Evolutionary conservation across 1,140 invertebrate species (phyloP).

Genomic region (Diorhabda sublineata): DNA sequence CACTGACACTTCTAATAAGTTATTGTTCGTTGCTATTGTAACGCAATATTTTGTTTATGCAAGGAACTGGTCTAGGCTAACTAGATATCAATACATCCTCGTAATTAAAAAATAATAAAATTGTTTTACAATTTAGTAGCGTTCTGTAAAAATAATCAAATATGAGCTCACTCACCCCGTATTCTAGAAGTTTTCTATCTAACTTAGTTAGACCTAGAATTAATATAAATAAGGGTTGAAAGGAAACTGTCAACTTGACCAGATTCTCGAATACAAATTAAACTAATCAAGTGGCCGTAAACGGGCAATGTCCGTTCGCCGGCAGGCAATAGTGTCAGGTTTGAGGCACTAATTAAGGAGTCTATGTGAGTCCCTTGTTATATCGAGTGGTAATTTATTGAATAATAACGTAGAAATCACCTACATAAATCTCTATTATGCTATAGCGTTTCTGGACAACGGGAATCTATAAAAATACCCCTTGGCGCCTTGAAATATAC

Average conservation of each 20-base stretch:
- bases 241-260: conserved; percentile 13
- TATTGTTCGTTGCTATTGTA: no score
- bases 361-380: conserved; percentile 36
- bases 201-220: background rate
- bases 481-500: conserved; percentile 35
- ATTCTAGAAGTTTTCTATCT: no score
- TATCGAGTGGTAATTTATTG: conserved; percentile 44
- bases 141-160: no score
- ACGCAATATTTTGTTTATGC: no score
- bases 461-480: conserved; percentile 27
- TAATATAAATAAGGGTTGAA: background rate
- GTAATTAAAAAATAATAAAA: no score
- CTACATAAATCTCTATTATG: conserved; percentile 46
- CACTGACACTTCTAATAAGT: no score
- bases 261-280: conserved; percentile 43
- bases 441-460: conserved; percentile 32
- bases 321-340: conserved; percentile 35
- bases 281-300: conserved; percentile 45
- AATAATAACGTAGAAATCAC: conserved; percentile 46
- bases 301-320: conserved; percentile 38
- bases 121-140: no score
- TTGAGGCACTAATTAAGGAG: conserved; percentile 43
- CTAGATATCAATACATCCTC: no score
- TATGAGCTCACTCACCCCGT: no score
- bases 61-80: no score